phyloP scores from a whole-genome alignment of 1,140 invertebrate species.

The Anoplophora glabripennis region DNA sequence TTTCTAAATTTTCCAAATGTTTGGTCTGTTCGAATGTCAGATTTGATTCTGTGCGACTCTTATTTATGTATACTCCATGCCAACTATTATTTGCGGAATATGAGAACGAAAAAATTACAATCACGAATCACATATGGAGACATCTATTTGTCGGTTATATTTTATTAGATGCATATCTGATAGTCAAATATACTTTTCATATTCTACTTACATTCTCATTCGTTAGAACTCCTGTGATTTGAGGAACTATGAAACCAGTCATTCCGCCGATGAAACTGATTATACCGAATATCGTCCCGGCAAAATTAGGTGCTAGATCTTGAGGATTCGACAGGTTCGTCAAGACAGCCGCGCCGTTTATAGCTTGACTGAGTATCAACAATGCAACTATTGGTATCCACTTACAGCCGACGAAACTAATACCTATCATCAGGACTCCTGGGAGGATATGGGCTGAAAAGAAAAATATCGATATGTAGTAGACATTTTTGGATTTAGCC shows the following conservation, averaged over 20 bases:
- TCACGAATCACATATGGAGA: no score
- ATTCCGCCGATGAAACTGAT: constrained; percentile 72
- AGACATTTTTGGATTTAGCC: no score
- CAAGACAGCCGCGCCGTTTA: constrained; percentile 79
- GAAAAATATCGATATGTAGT: no score
- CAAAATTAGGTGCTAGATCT: constrained; percentile 79
- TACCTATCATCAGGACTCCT: constrained; percentile 60
- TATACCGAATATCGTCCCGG: constrained; percentile 71
- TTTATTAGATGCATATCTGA: no score
- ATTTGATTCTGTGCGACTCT: no score
- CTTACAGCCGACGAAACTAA: constrained; percentile 68
- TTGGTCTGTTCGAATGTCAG: no score
- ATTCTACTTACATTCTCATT: constrained; percentile 55
- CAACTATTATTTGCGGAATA: no score
- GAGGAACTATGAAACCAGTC: constrained; percentile 70
- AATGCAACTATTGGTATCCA: constrained; percentile 60
- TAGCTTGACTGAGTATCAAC: constrained; percentile 70
- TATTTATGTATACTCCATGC: no score
- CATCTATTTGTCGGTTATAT: neutral
- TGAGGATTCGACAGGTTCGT: constrained; percentile 83
- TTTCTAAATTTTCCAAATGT: no score
- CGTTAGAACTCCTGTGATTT: constrained; percentile 67
- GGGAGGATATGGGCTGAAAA: constrained; percentile 67
- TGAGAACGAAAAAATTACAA: no score
- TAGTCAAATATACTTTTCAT: no score